Evolutionary conservation across 2,113 vertebrate genomes (phyloP), one percentile per base, ranked within the genome.

Genomic region (Loxodonta africana): DNA sequence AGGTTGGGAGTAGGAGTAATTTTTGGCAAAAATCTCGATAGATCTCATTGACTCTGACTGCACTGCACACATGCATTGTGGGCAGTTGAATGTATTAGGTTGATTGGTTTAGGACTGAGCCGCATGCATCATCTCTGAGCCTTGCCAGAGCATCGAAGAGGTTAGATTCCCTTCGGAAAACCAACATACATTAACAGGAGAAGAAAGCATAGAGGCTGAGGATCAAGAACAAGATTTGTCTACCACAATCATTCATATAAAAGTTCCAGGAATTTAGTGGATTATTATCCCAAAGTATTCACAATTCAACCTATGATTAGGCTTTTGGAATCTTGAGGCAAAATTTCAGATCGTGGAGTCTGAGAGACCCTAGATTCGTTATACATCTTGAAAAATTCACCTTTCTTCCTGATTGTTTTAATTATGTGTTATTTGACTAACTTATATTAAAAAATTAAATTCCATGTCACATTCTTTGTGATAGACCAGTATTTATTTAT

Each of bases 261-360:
- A 90, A 6, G 30, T 76, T 85, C 69, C 8, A 84, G 53, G n/a
- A 95, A 81, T 76, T 85, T 91, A 83, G 46, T 83, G 21, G 33
- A 4, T 33, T 78, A 48, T 53, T 20, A 60, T n/a, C 3, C 20
- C 28, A 76, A n/a, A 51, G 48, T 80, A 18, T 86, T 96, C 63
- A 53, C 6, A 37, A 69, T 94, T 69, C n/a, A 83, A 88, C 17
- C 33, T 65, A 0, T 20, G 74, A 44, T 90, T 48, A 83, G 15
- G 83, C 62, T 81, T 96, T 97, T 88, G 7, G 33, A 92, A 88
- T 81, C 20, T 95, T 83, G 9, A 96, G 90, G 37, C 74, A 92
- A 89, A 96, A 82, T 82, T 87, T 94, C 33, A 91, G 48, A 33
- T 53, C 2, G 28, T 44, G 14, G 51, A 20, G 25, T 51, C 60